Conservation (phyloP, 2,888 invertebrate species). For the Cepaea hortensis region DNA sequence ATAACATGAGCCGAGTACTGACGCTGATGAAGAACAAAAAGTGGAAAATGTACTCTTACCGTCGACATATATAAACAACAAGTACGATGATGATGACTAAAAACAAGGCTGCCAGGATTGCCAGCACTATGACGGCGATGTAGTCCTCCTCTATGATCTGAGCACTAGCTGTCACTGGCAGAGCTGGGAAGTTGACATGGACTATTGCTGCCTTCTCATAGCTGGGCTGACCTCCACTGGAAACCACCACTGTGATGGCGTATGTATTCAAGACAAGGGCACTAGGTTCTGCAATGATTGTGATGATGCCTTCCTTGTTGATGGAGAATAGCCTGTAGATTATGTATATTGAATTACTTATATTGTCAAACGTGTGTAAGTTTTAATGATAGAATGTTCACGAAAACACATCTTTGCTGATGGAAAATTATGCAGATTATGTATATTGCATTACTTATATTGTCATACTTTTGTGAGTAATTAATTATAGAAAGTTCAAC, state of each 20-base stretch:
- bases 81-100: slow-evolving; percentile 47
- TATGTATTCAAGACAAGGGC: slow-evolving; percentile 56
- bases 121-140: slow-evolving; percentile 37
- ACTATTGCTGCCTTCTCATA: slow-evolving; percentile 57
- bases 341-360: too few relatives aligned
- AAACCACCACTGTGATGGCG: slow-evolving; percentile 58
- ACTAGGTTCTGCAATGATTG: slow-evolving; percentile 52
- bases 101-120: slow-evolving; percentile 43
- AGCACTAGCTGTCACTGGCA: slow-evolving; percentile 25
- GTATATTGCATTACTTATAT: too few relatives aligned
- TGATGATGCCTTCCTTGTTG: slow-evolving; percentile 56
- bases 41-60: slow-evolving; percentile 30
- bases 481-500: too few relatives aligned
- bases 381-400: too few relatives aligned
- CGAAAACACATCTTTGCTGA: too few relatives aligned
- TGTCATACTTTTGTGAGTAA: too few relatives aligned
- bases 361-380: too few relatives aligned
- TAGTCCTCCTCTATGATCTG: slow-evolving; percentile 2
- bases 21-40: neutral
- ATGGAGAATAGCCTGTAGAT: slow-evolving; percentile 62
- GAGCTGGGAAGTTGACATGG: slow-evolving; percentile 59
- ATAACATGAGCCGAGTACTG: neutral
- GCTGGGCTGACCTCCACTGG: slow-evolving; percentile 60
- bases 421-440: too few relatives aligned
- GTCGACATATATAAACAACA: slow-evolving; percentile 45